Percentiles rank a stretch among this genome's conserved stretches.
Evolutionary conservation across 2,113 vertebrate genomes (phyloP).

Genomic region (Gymnarchus niloticus): DNA sequence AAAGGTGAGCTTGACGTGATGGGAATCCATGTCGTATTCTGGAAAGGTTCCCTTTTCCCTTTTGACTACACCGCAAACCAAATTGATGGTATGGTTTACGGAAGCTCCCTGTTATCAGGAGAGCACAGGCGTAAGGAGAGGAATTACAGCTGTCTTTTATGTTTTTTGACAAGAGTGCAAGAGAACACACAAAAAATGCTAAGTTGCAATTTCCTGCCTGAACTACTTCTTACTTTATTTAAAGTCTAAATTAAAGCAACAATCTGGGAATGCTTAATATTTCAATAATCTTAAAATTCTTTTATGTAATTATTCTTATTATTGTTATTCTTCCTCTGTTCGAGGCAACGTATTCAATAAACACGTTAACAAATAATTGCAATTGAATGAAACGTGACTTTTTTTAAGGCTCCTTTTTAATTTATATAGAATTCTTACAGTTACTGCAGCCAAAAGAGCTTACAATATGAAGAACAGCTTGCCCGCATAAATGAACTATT

Average conservation of each 20-base stretch:
- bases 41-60: background rate
- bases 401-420: background rate
- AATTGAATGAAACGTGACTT: no score
- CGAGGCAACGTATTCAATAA: background rate
- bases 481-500: slow-evolving; percentile 1
- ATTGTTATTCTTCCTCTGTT: background rate
- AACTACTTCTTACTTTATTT: background rate
- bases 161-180: background rate
- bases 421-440: background rate
- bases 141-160: background rate
- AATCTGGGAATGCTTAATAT: background rate
- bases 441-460: background rate
- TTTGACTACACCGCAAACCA: background rate
- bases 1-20: background rate
- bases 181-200: background rate
- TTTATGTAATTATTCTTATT: background rate
- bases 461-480: background rate
- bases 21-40: background rate
- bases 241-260: background rate
- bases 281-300: background rate
- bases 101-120: background rate
- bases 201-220: background rate
- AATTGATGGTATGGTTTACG: background rate
- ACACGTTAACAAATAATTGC: background rate
- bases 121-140: background rate